These are phyloP conservation scores for Nematolebias whitei DNA, from an alignment of 2,113 vertebrate species.

Conservation along the genomic window DNA sequence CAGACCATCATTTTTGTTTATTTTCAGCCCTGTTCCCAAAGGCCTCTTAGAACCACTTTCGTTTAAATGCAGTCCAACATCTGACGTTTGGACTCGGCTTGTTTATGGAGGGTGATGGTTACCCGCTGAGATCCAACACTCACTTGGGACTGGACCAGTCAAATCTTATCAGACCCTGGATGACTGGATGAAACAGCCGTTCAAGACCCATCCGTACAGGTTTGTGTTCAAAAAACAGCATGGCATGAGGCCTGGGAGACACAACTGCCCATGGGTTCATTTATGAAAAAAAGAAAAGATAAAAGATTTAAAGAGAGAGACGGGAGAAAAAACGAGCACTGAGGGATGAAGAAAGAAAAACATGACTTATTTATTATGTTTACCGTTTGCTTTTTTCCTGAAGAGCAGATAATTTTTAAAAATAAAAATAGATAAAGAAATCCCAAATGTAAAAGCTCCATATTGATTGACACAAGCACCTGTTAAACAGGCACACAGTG, in stretches of 20 bases:
- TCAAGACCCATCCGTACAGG: constrained; percentile 74
- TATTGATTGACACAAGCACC: constrained; percentile 59
- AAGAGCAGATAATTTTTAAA: constrained; percentile 68
- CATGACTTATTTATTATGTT: constrained; percentile 84
- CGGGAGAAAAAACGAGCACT: constrained; percentile 21
- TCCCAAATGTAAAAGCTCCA: constrained; percentile 54
- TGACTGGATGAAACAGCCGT: constrained; percentile 79
- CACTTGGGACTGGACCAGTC: constrained; percentile 76
- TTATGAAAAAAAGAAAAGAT: constrained; percentile 49
- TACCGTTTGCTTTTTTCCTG: constrained; percentile 76
- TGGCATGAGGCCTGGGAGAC: constrained; percentile 73
- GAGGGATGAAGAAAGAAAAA: constrained; percentile 54
- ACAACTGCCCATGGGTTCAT: constrained; percentile 67
- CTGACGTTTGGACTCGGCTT: constrained; percentile 60
- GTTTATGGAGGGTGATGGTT: constrained; percentile 74
- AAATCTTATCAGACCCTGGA: constrained; percentile 74
- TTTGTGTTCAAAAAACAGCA: constrained; percentile 76
- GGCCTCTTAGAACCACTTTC: constrained; percentile 32
- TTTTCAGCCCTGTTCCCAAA: constrained; percentile 15
- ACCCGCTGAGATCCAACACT: constrained; percentile 69
- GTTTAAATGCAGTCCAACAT: constrained; percentile 68
- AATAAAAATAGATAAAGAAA: constrained; percentile 52
- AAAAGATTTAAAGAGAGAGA: constrained; percentile 28
- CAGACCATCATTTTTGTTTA: background rate
- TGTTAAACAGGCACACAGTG: constrained; percentile 51